A percentile compares a stretch with the other conserved stretches of the same genome.
These are phyloP conservation scores for Erebia palarica DNA, from an alignment of 2,888 invertebrate species.

Conservation along the genomic window DNA sequence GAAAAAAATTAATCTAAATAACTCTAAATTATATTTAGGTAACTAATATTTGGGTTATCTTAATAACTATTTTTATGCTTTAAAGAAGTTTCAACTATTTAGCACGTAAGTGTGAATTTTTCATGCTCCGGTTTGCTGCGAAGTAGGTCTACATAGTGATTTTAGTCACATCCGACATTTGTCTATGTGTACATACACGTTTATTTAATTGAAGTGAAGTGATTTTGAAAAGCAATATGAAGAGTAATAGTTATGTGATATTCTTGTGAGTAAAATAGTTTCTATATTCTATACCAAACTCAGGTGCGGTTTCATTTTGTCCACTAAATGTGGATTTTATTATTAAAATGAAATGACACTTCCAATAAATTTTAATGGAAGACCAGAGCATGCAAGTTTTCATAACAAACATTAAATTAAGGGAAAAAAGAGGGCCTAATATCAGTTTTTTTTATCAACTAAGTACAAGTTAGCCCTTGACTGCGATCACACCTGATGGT, in stretches of 20 bases:
- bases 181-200: slow-evolving; percentile 16
- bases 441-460: neutral
- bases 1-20: too few relatives aligned
- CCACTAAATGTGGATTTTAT: slow-evolving; percentile 2
- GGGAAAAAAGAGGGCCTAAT: neutral
- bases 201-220: neutral
- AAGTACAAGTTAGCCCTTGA: too few relatives aligned
- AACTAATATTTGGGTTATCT: neutral
- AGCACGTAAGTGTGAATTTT: slow-evolving; percentile 18
- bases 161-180: slow-evolving; percentile 6
- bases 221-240: slow-evolving; percentile 18
- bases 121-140: neutral
- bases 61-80: neutral
- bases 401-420: neutral
- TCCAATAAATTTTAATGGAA: neutral
- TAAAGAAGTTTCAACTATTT: slow-evolving; percentile 29
- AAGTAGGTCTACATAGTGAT: neutral
- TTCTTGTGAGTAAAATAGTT: slow-evolving; percentile 24
- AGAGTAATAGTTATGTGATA: slow-evolving; percentile 10
- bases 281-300: neutral
- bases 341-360: neutral
- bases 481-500: too few relatives aligned
- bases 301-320: slow-evolving; percentile 3
- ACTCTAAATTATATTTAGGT: too few relatives aligned
- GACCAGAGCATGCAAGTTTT: neutral